These are phyloP conservation scores for Verasper variegatus DNA, from an alignment of 2,113 vertebrate genomes.

Conservation along the genomic window DNA sequence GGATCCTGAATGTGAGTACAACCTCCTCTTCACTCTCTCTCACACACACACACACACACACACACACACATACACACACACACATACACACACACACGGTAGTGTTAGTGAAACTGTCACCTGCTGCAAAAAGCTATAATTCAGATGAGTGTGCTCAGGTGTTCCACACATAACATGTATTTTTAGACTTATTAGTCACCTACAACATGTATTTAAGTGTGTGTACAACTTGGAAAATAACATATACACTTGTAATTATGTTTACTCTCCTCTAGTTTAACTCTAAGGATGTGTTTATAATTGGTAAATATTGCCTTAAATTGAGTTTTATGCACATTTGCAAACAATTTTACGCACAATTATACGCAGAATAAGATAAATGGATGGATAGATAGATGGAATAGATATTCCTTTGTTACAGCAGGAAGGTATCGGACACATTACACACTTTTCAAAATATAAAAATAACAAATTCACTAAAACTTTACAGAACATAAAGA, in stretches of 20 bases:
- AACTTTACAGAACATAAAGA: too few species aligned
- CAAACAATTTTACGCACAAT: too few species aligned
- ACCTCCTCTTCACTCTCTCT: background rate
- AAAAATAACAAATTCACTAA: too few species aligned
- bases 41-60: background rate
- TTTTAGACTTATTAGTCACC: background rate
- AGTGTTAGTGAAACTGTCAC: conserved; percentile 8
- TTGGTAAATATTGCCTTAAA: background rate
- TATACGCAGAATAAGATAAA: too few species aligned
- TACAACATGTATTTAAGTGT: background rate
- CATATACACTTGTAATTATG: background rate
- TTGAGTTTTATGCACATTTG: background rate
- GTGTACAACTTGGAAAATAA: background rate
- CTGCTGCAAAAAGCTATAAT: conserved; percentile 9
- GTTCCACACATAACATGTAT: background rate
- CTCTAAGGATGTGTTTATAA: background rate
- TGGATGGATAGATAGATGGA: too few species aligned
- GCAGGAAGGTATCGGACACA: too few species aligned
- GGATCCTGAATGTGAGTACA: background rate
- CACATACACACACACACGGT: background rate
- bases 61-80: background rate
- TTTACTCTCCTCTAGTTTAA: background rate
- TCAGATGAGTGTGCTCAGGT: background rate
- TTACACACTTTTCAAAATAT: too few species aligned
- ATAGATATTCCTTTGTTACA: too few species aligned